Evolutionary conservation across 2,113 vertebrate species (phyloP).

Genomic region (Catharus minimus): DNA sequence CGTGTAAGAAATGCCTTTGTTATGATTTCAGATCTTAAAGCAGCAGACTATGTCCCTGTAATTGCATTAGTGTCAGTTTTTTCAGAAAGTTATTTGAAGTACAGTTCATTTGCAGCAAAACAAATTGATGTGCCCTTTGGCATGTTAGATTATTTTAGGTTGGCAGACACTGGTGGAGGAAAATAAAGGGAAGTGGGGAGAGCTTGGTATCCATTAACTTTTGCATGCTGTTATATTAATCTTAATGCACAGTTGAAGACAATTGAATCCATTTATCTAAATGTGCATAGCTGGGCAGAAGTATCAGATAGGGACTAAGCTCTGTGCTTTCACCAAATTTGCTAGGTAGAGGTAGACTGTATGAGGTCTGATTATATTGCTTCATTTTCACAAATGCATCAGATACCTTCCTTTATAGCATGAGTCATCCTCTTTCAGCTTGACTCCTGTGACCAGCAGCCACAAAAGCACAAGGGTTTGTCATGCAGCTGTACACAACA

Average conservation of each 20-base stretch:
- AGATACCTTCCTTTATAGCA: background rate
- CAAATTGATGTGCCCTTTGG: background rate
- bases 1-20: background rate
- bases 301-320: background rate
- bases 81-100: background rate
- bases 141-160: background rate
- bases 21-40: background rate
- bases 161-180: background rate
- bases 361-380: background rate
- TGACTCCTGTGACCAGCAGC: background rate
- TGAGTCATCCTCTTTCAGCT: background rate
- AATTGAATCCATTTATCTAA: background rate
- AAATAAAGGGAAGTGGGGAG: background rate
- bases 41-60: background rate
- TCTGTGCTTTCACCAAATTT: background rate
- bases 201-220: background rate
- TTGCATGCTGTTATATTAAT: background rate
- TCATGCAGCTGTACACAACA: accelerated
- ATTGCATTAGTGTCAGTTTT: background rate
- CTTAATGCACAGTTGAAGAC: background rate
- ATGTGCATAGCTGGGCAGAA: background rate
- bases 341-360: background rate
- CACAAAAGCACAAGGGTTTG: accelerated
- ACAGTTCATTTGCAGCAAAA: background rate
- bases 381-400: background rate